phyloP scores from a whole-genome alignment of 2,113 vertebrate genomes.

The Paralichthys olivaceus region DNA sequence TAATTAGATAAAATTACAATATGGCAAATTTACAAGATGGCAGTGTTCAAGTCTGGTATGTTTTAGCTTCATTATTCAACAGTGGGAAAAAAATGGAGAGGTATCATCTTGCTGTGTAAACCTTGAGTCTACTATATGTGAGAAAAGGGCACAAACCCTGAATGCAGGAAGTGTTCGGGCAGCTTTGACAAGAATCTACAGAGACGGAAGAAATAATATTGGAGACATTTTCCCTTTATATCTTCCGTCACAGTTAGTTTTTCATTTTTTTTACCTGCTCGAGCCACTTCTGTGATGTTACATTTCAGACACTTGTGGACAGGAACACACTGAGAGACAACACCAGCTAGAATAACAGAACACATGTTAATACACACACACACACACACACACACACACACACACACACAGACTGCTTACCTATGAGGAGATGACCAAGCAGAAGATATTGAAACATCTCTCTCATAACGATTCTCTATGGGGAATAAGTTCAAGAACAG shows the following conservation, averaged over 20 bases:
- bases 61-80: too few species aligned
- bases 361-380: background rate
- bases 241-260: background rate
- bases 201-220: conserved; percentile 7
- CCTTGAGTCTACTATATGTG: too few species aligned
- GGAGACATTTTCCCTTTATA: background rate
- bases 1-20: conserved; percentile 8
- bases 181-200: background rate
- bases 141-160: too few species aligned
- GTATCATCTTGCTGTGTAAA: too few species aligned
- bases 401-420: conserved; percentile 31
- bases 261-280: background rate
- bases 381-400: background rate
- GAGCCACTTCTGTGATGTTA: background rate
- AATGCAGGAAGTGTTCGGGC: rapidly evolving
- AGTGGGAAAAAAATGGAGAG: too few species aligned
- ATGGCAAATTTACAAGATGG: too few species aligned
- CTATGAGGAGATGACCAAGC: conserved; percentile 27
- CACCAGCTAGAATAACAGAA: conserved; percentile 18
- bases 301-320: background rate
- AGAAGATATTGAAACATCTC: conserved; percentile 8
- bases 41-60: too few species aligned
- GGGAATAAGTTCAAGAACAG: background rate
- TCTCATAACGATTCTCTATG: conserved; percentile 38
- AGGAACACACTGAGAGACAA: background rate